These are phyloP conservation scores for Neotragus pygmaeus DNA, from an alignment of 2,113 vertebrate genomes.

Conservation along the genomic window DNA sequence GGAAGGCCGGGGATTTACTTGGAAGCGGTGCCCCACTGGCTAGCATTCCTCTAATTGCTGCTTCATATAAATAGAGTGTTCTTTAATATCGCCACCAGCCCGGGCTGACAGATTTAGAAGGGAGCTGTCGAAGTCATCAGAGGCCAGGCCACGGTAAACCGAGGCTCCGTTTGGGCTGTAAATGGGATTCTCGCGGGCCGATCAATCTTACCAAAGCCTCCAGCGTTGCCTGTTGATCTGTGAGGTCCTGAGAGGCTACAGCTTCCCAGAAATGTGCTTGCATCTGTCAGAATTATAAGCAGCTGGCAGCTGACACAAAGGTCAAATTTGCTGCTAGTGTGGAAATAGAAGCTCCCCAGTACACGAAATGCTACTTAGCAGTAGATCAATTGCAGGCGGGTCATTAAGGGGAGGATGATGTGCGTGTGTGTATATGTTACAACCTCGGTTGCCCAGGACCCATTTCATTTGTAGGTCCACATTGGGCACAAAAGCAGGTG, in stretches of 20 bases:
- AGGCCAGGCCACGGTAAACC: slow-evolving; percentile 72
- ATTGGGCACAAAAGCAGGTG: not conserved
- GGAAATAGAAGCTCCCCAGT: slow-evolving; percentile 86
- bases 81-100: slow-evolving; percentile 67
- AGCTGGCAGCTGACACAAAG: slow-evolving; percentile 84
- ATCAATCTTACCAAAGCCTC: slow-evolving; percentile 81
- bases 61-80: slow-evolving; percentile 79
- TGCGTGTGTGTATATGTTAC: not conserved
- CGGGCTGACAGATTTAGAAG: slow-evolving; percentile 81
- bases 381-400: slow-evolving; percentile 67
- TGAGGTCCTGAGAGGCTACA: slow-evolving; percentile 71
- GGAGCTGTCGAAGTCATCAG: slow-evolving; percentile 82
- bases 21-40: slow-evolving; percentile 82
- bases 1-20: slow-evolving; percentile 76
- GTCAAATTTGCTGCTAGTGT: slow-evolving; percentile 83
- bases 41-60: slow-evolving; percentile 83
- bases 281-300: slow-evolving; percentile 83
- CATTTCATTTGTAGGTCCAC: not conserved
- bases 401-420: slow-evolving; percentile 14
- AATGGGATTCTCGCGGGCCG: slow-evolving; percentile 75
- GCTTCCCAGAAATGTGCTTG: slow-evolving; percentile 85
- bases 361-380: slow-evolving; percentile 83
- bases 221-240: slow-evolving; percentile 77
- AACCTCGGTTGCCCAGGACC: not conserved
- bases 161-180: slow-evolving; percentile 67